Percentiles rank a stretch among this genome's conserved stretches.
phyloP scores from a whole-genome alignment of 2,888 invertebrate species.

The Ectobius pallidus region DNA sequence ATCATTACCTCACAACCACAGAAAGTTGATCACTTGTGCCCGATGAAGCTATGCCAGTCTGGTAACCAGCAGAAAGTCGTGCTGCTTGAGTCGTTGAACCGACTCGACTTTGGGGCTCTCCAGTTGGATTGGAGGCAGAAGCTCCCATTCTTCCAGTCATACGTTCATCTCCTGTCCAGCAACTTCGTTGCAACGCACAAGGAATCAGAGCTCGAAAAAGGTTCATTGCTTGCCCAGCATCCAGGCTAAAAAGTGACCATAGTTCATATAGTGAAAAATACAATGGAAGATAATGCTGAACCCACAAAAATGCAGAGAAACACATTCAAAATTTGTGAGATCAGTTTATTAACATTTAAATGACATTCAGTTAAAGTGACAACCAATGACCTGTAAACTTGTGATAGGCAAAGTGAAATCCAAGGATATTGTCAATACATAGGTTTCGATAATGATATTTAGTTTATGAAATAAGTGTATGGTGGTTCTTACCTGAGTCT shows the following conservation, averaged over 20 bases:
- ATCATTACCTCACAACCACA: slow-evolving; percentile 38
- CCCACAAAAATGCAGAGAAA: too few species aligned
- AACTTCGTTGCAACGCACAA: slow-evolving; percentile 44
- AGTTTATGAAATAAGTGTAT: neutral
- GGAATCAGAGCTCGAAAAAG: slow-evolving; percentile 43
- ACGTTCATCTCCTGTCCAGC: slow-evolving; percentile 44
- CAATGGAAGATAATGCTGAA: too few species aligned
- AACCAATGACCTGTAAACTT: slow-evolving; percentile 32
- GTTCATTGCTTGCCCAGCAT: slow-evolving; percentile 44
- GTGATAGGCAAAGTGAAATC: neutral
- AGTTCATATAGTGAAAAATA: neutral
- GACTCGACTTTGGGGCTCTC: slow-evolving; percentile 41
- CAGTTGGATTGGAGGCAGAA: slow-evolving; percentile 42
- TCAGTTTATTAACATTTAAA: too few species aligned
- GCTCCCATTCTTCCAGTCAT: slow-evolving; percentile 45
- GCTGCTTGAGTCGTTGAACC: slow-evolving; percentile 37
- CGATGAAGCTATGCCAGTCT: slow-evolving; percentile 39
- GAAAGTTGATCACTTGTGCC: slow-evolving; percentile 39
- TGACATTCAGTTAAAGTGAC: slow-evolving; percentile 1
- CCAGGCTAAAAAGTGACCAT: slow-evolving; percentile 35
- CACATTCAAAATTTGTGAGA: too few species aligned
- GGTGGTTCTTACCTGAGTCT: slow-evolving; percentile 38
- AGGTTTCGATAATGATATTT: neutral
- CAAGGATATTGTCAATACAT: too few species aligned
- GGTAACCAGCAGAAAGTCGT: slow-evolving; percentile 33